phyloP scores from a whole-genome alignment of 1,140 invertebrate genomes.

The Branchinecta lindahli region DNA sequence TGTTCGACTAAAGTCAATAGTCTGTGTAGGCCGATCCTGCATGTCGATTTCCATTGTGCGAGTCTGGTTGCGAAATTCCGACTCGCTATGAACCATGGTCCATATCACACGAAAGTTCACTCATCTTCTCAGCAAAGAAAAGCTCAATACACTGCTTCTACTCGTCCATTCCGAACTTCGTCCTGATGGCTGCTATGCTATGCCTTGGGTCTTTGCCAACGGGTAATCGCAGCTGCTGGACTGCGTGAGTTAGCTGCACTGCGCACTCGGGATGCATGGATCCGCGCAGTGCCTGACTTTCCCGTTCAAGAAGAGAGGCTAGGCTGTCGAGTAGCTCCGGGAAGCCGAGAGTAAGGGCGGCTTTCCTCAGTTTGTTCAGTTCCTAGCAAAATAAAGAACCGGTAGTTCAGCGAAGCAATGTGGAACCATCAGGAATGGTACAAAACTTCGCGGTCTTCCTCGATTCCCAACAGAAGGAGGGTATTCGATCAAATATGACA shows the following conservation, averaged over 20 bases:
- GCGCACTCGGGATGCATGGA: slow-evolving; percentile 70
- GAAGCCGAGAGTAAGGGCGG: slow-evolving; percentile 77
- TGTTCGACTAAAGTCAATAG: too few relatives aligned
- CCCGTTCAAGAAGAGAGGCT: slow-evolving; percentile 68
- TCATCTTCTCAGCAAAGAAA: too few relatives aligned
- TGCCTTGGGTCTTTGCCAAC: slow-evolving; percentile 40
- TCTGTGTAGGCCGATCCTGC: too few relatives aligned
- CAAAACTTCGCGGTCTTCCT: background rate
- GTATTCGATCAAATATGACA: too few relatives aligned
- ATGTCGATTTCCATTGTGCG: too few relatives aligned
- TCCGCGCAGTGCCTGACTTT: slow-evolving; percentile 60
- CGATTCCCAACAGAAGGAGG: too few relatives aligned
- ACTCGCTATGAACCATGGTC: too few relatives aligned
- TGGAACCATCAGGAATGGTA: background rate
- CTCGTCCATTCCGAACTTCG: slow-evolving; percentile 37
- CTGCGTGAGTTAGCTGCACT: slow-evolving; percentile 75
- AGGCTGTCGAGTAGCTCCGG: slow-evolving; percentile 56
- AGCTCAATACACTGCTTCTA: too few relatives aligned
- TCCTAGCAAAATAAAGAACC: slow-evolving; percentile 45
- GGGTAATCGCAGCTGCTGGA: slow-evolving; percentile 46
- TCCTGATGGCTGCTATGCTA: slow-evolving; percentile 45
- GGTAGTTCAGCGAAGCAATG: background rate
- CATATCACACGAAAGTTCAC: too few relatives aligned
- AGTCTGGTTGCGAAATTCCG: too few relatives aligned
- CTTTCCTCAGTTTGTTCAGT: slow-evolving; percentile 69